phyloP scores from a whole-genome alignment of 2,797 vertebrate genomes.

The Syndactyla subalaris region DNA sequence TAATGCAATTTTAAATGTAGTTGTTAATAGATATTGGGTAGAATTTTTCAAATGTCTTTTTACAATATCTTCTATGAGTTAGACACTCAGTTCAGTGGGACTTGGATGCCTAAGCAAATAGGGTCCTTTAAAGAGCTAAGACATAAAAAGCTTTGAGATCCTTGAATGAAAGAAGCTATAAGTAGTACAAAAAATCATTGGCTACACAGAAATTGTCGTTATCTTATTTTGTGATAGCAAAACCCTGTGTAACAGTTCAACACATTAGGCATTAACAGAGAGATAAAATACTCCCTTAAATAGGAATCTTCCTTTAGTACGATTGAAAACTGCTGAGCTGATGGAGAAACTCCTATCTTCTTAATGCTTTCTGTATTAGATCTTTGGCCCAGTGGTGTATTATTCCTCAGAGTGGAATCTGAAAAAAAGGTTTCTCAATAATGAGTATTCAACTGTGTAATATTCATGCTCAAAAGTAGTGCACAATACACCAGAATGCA shows the following conservation, averaged over 20 bases:
- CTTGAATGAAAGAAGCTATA: constrained; percentile 41
- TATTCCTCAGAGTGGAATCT: background rate
- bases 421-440: background rate
- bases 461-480: background rate
- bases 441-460: background rate
- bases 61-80: background rate
- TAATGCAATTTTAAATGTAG: background rate
- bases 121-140: constrained; percentile 34
- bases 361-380: constrained; percentile 35
- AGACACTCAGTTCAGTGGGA: background rate
- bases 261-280: constrained; percentile 37
- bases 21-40: background rate
- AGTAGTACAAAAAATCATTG: constrained; percentile 45
- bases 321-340: constrained; percentile 37
- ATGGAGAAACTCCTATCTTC: constrained; percentile 52
- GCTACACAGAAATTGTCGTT: constrained; percentile 32
- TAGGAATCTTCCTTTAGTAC: constrained; percentile 25
- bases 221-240: constrained; percentile 54
- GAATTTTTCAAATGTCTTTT: background rate
- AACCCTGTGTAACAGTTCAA: constrained; percentile 42
- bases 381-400: constrained; percentile 32
- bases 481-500: background rate
- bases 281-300: constrained; percentile 58
- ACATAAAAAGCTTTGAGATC: constrained; percentile 41
- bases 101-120: constrained; percentile 28